phyloP scores from a whole-genome alignment of 2,888 invertebrate genomes.

The Sthenelais limicola region DNA sequence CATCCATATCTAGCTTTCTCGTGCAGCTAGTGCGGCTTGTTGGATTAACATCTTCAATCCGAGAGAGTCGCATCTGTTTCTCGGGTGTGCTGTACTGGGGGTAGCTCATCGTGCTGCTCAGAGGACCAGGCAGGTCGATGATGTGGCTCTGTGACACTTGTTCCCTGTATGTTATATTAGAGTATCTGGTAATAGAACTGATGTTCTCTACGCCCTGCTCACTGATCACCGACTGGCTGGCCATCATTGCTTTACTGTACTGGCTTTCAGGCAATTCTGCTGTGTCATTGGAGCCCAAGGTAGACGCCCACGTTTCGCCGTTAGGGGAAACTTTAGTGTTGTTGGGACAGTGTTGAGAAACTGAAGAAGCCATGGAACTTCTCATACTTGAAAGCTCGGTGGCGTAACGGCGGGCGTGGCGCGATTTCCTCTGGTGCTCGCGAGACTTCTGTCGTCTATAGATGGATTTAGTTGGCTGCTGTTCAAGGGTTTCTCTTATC shows the following conservation, averaged over 20 bases:
- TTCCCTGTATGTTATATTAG: conserved; percentile 41
- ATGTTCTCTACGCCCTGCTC: conserved; percentile 20
- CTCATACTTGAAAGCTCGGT: not conserved
- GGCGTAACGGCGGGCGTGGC: not conserved
- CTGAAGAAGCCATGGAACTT: too few species aligned
- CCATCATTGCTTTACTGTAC: not conserved
- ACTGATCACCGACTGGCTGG: not conserved
- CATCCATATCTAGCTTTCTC: not conserved
- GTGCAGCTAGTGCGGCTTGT: not conserved
- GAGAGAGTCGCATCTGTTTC: not conserved
- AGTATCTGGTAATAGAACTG: conserved; percentile 12
- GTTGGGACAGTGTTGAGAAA: conserved; percentile 3
- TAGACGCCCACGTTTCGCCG: not conserved
- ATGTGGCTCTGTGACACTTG: conserved; percentile 45
- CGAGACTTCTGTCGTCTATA: not conserved
- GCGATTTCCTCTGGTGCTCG: conserved; percentile 39
- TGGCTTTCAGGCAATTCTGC: not conserved
- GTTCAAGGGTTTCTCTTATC: not conserved
- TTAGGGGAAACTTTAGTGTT: conserved; percentile 1
- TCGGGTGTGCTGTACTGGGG: conserved; percentile 50
- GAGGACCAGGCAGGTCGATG: conserved; percentile 44
- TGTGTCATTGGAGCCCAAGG: not conserved
- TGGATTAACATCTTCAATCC: not conserved
- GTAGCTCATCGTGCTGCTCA: conserved; percentile 48
- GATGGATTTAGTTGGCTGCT: not conserved